Evolutionary conservation across 2,113 vertebrate genomes (phyloP).

Genomic region (Plectropomus leopardus): DNA sequence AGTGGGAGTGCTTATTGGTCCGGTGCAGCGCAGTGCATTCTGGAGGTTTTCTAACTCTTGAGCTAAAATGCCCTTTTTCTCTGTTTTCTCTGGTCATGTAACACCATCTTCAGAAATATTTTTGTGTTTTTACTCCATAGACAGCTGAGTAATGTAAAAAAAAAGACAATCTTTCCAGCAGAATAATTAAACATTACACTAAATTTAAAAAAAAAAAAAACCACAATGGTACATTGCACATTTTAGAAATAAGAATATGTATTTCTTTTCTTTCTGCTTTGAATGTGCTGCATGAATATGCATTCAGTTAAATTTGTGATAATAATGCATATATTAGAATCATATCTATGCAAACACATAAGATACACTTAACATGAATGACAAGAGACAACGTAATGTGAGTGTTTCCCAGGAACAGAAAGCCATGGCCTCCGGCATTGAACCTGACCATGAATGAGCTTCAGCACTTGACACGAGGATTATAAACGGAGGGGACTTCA

Average conservation of each 20-base stretch:
- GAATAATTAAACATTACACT: too few species aligned
- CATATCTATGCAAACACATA: conserved; percentile 46
- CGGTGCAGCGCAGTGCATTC: too few species aligned
- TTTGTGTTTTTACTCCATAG: too few species aligned
- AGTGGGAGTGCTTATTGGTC: too few species aligned
- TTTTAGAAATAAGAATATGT: neutral
- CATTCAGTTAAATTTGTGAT: conserved; percentile 9
- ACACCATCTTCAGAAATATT: too few species aligned
- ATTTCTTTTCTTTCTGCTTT: neutral
- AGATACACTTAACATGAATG: conserved; percentile 2
- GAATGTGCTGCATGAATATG: neutral
- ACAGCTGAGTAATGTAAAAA: too few species aligned
- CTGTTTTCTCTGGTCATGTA: too few species aligned
- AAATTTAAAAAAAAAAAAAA: too few species aligned
- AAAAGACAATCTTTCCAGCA: too few species aligned
- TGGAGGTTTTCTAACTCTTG: too few species aligned
- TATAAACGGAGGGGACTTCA: conserved; percentile 42
- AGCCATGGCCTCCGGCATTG: conserved; percentile 49
- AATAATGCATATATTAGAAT: neutral
- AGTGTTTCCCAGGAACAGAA: conserved; percentile 47
- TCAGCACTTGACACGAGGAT: conserved; percentile 55
- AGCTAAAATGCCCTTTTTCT: too few species aligned
- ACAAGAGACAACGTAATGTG: neutral
- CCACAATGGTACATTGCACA: too few species aligned
- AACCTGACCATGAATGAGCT: conserved; percentile 61